Conservation (phyloP, 2,888 invertebrate species). For the Athalia rosae region DNA sequence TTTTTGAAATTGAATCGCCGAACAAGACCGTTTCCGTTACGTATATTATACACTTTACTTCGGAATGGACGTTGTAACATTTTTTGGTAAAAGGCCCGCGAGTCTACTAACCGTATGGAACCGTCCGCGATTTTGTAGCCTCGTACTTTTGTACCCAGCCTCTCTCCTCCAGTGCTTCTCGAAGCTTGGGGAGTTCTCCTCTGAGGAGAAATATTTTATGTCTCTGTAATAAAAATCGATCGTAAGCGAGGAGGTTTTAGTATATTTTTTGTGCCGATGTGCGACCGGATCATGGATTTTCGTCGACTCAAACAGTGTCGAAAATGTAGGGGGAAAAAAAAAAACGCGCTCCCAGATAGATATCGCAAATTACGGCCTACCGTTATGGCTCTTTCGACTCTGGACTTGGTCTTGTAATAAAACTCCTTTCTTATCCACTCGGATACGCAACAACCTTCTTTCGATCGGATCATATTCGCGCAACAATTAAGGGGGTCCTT, state of each 20-base stretch:
- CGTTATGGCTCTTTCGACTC: slow-evolving; percentile 61
- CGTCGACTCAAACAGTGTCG: background rate
- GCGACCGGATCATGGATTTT: no score
- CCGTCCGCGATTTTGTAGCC: slow-evolving; percentile 62
- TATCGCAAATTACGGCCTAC: slow-evolving; percentile 49
- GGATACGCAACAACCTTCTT: slow-evolving; percentile 50
- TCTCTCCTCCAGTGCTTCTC: slow-evolving; percentile 62
- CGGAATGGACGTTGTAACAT: background rate
- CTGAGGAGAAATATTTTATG: slow-evolving; percentile 67
- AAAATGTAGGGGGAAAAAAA: background rate
- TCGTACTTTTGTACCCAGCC: slow-evolving; percentile 70
- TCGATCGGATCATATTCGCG: slow-evolving; percentile 48
- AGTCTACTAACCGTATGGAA: slow-evolving; percentile 64
- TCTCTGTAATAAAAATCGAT: slow-evolving; percentile 52
- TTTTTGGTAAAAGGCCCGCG: slow-evolving; percentile 7
- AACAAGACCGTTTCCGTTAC: no score
- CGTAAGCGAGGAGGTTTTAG: background rate
- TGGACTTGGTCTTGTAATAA: slow-evolving; percentile 60
- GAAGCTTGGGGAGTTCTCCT: slow-evolving; percentile 67
- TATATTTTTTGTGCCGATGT: no score
- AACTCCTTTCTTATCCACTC: slow-evolving; percentile 55
- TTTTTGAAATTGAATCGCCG: no score
- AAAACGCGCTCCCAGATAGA: background rate
- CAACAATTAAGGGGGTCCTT: slow-evolving; percentile 49
- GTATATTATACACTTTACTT: background rate